Base-by-base conservation (phyloP, 1,140 invertebrate species). In the Branchinecta lynchi region DNA sequence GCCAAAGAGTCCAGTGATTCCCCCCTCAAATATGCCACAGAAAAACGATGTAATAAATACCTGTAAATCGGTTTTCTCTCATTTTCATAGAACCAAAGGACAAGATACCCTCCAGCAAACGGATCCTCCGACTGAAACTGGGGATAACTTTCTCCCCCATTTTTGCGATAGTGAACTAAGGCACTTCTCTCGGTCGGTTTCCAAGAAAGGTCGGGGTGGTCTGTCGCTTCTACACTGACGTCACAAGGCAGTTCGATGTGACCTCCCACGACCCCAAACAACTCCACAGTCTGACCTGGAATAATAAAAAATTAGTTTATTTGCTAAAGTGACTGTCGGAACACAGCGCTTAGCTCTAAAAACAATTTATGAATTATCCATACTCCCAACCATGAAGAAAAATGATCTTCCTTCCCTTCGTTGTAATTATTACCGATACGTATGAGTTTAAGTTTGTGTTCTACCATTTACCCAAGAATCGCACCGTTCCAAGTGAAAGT, bases 21-120 rank as follows among this genome's bases (percentile, higher is more conserved):
- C n/a, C n/a, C n/a, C n/a, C 32, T 3, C 32, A 32, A 32, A 32
- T 32, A 32, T 32, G 32, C 32, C 32, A 5, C 5, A 5, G 32
- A 32, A 32, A 32, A 32, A 32, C 2, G 32, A 1, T 32, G 5
- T 32, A 32, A 32, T 32, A 32, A 32, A 32, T 32, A 72, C 71
- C 71, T 72, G 70, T 72, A 72, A 46, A 72, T 72, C 12, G 71
- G 71, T 51, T 69, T 72, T 32, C 71, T 46, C n/a, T 68, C 69
- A 21, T 45, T 46, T 44, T 71, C 70, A 17, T 65, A 43, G 65
- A 69, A 72, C 71, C 71, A 72, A 15, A 72, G 70, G 17, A 72
- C 71, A 9, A 72, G 66, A 69, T 43, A 69, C 20, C 45, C 67
- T 12, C 45, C 45, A 44, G 20, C 17, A 45, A 44, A 10, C 10